Evolutionary conservation across 2,113 vertebrate genomes (phyloP).

Genomic region (human): DNA sequence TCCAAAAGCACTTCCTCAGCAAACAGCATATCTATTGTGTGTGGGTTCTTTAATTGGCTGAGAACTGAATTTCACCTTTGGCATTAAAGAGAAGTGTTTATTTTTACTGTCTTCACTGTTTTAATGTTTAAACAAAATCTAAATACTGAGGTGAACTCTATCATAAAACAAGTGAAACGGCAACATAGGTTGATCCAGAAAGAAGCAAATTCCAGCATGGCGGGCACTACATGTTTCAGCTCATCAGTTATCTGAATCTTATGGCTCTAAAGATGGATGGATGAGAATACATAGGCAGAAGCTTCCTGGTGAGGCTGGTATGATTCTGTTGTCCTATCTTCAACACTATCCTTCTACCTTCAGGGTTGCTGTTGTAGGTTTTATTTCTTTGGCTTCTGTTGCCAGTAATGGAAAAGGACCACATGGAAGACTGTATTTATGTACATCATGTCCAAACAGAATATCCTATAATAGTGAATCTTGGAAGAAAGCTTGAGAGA

Average conservation of each 20-base stretch:
- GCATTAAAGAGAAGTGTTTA: conserved; percentile 26
- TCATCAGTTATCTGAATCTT: not conserved
- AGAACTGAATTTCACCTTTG: conserved; percentile 61
- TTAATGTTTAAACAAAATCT: not conserved
- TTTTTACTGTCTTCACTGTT: not conserved
- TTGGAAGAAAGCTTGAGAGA: not conserved
- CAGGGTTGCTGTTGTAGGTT: not conserved
- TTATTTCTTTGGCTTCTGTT: not conserved
- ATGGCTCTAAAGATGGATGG: not conserved
- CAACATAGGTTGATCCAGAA: not conserved
- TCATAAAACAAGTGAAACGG: not conserved
- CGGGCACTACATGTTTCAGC: not conserved
- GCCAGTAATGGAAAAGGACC: not conserved
- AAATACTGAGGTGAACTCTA: not conserved
- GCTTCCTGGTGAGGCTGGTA: not conserved
- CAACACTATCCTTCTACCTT: not conserved
- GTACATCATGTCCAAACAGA: not conserved
- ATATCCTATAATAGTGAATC: not conserved
- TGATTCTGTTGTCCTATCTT: not conserved
- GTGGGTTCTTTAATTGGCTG: not conserved
- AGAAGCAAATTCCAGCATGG: not conserved
- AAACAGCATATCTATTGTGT: not conserved
- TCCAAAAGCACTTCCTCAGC: not conserved
- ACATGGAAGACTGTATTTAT: not conserved
- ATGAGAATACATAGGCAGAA: not conserved